Percentiles rank a stretch among this genome's conserved stretches.
Conservation (phyloP, 2,113 vertebrate genomes). For the Orientallactaga bullata region DNA sequence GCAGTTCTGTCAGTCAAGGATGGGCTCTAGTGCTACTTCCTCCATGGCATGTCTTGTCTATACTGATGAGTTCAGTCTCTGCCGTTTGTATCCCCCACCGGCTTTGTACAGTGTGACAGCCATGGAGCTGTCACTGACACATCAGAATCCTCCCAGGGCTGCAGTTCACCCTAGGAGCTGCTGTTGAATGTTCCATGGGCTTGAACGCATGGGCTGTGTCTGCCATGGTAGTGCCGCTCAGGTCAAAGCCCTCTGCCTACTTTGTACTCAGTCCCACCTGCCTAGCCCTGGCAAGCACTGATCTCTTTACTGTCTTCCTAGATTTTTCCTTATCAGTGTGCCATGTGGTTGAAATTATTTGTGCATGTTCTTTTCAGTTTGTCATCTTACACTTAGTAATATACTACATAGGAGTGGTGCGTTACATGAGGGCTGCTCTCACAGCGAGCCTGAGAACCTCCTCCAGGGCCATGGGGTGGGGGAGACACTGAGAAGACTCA, state of each 20-base stretch:
- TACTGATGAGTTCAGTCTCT: not conserved
- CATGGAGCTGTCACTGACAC: not conserved
- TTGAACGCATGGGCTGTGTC: not conserved
- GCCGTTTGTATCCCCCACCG: too few species aligned
- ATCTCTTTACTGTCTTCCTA: not conserved
- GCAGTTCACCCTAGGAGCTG: not conserved
- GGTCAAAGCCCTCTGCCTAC: not conserved
- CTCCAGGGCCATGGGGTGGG: too few species aligned
- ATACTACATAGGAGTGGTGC: too few species aligned
- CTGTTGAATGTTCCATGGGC: not conserved
- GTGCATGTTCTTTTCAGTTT: not conserved
- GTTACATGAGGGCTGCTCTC: too few species aligned
- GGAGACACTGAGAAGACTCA: too few species aligned
- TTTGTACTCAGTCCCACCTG: not conserved
- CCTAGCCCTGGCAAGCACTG: not conserved
- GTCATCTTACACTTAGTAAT: not conserved
- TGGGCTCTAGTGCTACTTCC: slow-evolving; percentile 1
- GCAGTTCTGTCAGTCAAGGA: not conserved
- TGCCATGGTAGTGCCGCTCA: not conserved
- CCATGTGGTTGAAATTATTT: not conserved
- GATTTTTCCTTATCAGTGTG: not conserved
- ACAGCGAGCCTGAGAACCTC: too few species aligned
- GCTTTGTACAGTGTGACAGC: not conserved
- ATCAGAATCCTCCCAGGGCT: not conserved
- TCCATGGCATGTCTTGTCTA: not conserved